Base-by-base conservation (phyloP, 2,113 vertebrate genomes). In the Myotis yumanensis region DNA sequence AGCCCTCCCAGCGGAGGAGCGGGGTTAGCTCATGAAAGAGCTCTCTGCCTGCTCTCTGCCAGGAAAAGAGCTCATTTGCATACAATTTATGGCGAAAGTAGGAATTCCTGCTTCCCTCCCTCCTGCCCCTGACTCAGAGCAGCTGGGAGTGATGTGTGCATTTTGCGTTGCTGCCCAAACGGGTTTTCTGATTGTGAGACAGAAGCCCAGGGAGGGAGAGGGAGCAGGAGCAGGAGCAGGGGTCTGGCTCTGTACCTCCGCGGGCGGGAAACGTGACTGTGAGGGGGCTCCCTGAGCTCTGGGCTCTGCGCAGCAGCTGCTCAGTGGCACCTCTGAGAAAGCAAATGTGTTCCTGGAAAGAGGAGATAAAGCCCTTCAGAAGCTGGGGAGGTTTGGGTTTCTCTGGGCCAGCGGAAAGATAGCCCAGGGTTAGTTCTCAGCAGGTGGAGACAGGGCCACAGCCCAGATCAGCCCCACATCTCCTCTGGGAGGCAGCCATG, bases 51-150 rank as follows among this genome's bases (percentile, higher is more conserved):
- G 86, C 97, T 90, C 64, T 0, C 17, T 35, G 96, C 95, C 97
- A 96, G 93, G 95, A 90, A 95, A 64, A 86, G 51, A 97, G 93
- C 93, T 69, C 64, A 98, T 98, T 98, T 98, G 98, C 97, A 97
- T 98, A 98, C 95, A 93, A 98, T 98, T 98, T 98, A 98, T 97
- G 97, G 97, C 90, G 90, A 98, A 97, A 98, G 97, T 95, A 97
- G 98, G 98, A 98, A 98, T 98, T 96, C 85, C 94, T 59, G 80
- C 46, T 94, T 80, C 87, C 82, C 86, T 23, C 2, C 52, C 97
- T 84, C 95, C 93, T 59, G 90, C 95, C 73, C 95, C 73, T 73
- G 0, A 37, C 90, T 1, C 72, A 25, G 77, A 77, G 51, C 73
- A 76, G 79, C 83, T 90, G 95, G 81, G 73, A 46, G 92, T 7